phyloP scores from a whole-genome alignment of 2,113 vertebrate genomes.

The Perca fluviatilis region DNA sequence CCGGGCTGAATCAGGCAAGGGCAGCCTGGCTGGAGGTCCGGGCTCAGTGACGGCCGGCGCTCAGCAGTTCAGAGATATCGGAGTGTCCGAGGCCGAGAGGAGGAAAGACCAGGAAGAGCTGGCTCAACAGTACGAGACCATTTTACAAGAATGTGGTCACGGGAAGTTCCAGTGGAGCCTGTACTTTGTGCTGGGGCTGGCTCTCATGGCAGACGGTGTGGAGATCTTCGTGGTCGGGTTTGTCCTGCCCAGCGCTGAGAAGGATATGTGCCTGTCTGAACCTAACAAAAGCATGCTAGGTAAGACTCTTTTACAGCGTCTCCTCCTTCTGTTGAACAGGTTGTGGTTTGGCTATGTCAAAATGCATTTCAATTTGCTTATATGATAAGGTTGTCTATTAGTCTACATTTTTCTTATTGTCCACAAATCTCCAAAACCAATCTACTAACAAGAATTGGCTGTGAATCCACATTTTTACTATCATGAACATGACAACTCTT shows the following conservation, averaged over 20 bases:
- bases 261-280: slow-evolving; percentile 98
- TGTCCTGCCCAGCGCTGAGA: slow-evolving; percentile 96
- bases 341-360: background rate
- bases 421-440: slow-evolving; percentile 1
- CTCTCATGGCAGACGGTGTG: slow-evolving; percentile 96
- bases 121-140: slow-evolving; percentile 96
- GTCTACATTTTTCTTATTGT: background rate
- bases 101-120: slow-evolving; percentile 94
- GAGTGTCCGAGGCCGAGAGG: slow-evolving; percentile 83
- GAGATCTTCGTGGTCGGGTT: slow-evolving; percentile 98
- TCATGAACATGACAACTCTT: background rate
- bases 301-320: slow-evolving; percentile 76
- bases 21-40: slow-evolving; percentile 77
- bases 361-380: background rate
- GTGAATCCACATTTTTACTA: background rate
- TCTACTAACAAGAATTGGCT: background rate
- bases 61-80: slow-evolving; percentile 82
- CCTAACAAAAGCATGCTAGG: slow-evolving; percentile 99
- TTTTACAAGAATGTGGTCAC: slow-evolving; percentile 96
- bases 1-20: slow-evolving; percentile 89
- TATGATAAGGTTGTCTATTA: background rate
- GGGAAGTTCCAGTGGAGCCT: slow-evolving; percentile 98
- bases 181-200: slow-evolving; percentile 96
- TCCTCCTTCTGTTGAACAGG: background rate
- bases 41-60: slow-evolving; percentile 70